Evolutionary conservation across 2,888 invertebrate species (phyloP).

Genomic region (Drosophila leonis): DNA sequence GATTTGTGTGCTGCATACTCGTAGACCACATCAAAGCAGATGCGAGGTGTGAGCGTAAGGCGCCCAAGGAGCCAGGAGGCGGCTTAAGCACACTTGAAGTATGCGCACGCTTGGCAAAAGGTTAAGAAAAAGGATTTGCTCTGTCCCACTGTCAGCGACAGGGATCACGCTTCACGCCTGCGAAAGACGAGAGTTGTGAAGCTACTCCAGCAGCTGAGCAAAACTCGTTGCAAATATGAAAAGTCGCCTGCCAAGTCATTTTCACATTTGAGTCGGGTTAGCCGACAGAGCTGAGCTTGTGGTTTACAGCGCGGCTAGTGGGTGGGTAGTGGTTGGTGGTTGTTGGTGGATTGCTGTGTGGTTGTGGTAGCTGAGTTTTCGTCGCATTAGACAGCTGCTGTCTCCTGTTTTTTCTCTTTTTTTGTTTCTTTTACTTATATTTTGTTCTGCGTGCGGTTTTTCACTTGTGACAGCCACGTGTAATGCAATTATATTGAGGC

Average conservation of each 20-base stretch:
- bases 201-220: constrained; percentile 1
- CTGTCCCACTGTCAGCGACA: constrained; percentile 33
- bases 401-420: constrained; percentile 10
- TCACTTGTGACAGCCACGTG: constrained; percentile 69
- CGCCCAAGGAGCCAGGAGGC: not conserved
- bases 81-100: constrained; percentile 74
- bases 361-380: constrained; percentile 33
- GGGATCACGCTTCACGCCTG: constrained; percentile 26
- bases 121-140: constrained; percentile 78
- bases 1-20: constrained; percentile 71
- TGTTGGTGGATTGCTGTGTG: constrained; percentile 24
- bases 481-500: constrained; percentile 78
- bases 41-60: not conserved
- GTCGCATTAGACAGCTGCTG: constrained; percentile 42
- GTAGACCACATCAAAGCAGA: constrained; percentile 73
- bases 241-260: constrained; percentile 68
- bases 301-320: constrained; percentile 14
- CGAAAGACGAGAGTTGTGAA: constrained; percentile 7
- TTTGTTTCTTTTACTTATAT: not conserved
- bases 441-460: constrained; percentile 45
- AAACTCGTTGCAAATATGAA: constrained; percentile 67
- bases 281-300: constrained; percentile 31
- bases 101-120: constrained; percentile 63
- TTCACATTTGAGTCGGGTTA: constrained; percentile 60
- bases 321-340: constrained; percentile 40